phyloP scores from a whole-genome alignment of 2,888 invertebrate genomes.

The Coleophora deauratella region DNA sequence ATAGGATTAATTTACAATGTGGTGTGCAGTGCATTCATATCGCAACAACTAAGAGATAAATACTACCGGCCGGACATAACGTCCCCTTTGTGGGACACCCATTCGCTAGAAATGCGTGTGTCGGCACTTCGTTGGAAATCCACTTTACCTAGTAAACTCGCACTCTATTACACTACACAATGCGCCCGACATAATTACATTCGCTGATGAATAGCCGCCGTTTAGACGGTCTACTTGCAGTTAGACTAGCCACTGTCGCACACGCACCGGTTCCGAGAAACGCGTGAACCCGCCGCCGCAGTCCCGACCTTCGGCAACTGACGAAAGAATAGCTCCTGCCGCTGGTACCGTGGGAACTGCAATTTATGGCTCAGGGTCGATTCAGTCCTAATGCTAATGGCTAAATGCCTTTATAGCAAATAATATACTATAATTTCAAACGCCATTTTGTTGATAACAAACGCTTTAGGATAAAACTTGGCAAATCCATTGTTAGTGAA shows the following conservation, averaged over 20 bases:
- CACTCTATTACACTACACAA: constrained; percentile 2
- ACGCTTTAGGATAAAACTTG: too few species aligned
- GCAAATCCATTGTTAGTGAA: too few species aligned
- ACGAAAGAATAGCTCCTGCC: too few species aligned
- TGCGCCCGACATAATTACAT: background rate
- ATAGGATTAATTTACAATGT: constrained; percentile 31
- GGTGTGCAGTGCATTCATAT: constrained; percentile 36
- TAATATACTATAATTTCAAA: too few species aligned
- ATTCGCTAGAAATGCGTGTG: constrained; percentile 1
- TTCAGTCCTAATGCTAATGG: too few species aligned
- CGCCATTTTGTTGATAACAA: too few species aligned
- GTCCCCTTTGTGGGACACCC: constrained; percentile 42
- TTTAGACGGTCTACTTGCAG: background rate
- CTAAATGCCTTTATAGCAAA: too few species aligned
- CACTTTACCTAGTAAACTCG: constrained; percentile 1
- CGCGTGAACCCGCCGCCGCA: background rate
- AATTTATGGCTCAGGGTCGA: too few species aligned
- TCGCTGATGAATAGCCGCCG: constrained; percentile 1
- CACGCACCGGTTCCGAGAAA: constrained; percentile 3
- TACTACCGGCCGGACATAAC: constrained; percentile 51
- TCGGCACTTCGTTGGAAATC: constrained; percentile 6
- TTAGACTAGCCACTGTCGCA: background rate
- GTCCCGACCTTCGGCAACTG: constrained; percentile 1
- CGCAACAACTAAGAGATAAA: constrained; percentile 55
- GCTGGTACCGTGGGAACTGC: too few species aligned